These are phyloP conservation scores for Phocoena sinus DNA, from an alignment of 2,113 vertebrate genomes.

Conservation along the genomic window DNA sequence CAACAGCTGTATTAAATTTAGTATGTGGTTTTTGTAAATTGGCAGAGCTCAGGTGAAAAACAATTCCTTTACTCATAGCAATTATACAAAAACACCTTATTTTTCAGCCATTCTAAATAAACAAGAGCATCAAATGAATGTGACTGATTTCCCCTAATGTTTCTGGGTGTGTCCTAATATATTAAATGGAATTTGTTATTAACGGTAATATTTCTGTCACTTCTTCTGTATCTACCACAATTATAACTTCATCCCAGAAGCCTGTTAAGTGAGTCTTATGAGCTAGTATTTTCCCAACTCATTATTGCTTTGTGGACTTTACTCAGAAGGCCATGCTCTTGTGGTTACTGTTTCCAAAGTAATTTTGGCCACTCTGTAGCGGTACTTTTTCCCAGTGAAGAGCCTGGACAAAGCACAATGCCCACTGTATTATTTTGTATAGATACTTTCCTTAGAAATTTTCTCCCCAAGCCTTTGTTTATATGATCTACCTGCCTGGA, in stretches of 20 bases:
- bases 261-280: not conserved
- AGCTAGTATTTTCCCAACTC: not conserved
- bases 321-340: not conserved
- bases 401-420: not conserved
- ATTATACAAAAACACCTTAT: not conserved
- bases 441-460: not conserved
- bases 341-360: not conserved
- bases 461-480: not conserved
- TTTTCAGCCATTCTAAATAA: conserved; percentile 8
- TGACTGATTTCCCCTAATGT: not conserved
- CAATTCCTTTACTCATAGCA: not conserved
- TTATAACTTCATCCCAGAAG: not conserved
- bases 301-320: not conserved
- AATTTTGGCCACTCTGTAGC: not conserved
- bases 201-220: not conserved
- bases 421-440: not conserved
- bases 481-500: not conserved
- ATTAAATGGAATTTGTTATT: not conserved
- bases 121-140: not conserved
- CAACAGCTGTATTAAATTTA: not conserved
- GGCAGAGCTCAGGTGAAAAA: not conserved
- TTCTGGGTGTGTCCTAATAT: not conserved
- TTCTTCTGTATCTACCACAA: not conserved
- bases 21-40: not conserved
- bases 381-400: not conserved